Conservation (phyloP, 2,888 invertebrate genomes). For the Drosophila monieri region DNA sequence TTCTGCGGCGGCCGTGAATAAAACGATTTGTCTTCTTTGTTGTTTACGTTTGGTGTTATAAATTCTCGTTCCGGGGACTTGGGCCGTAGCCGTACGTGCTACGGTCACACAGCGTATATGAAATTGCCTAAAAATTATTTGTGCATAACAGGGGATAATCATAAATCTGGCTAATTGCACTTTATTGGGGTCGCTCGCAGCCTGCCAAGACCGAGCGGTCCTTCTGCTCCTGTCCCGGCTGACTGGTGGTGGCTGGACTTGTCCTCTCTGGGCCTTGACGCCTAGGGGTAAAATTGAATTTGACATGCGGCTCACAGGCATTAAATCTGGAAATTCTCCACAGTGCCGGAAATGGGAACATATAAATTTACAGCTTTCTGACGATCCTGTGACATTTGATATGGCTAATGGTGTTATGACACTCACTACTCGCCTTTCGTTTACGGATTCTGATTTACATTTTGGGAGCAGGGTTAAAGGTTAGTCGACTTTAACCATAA, state of each 20-base stretch:
- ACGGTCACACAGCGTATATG: slow-evolving; percentile 42
- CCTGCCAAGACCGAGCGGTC: slow-evolving; percentile 25
- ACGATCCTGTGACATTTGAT: slow-evolving; percentile 58
- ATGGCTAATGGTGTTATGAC: slow-evolving; percentile 60
- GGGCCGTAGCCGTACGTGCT: slow-evolving; percentile 45
- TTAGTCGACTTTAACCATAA: not conserved
- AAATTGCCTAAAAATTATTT: slow-evolving; percentile 82
- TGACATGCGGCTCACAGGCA: slow-evolving; percentile 76
- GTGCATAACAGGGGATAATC: slow-evolving; percentile 82
- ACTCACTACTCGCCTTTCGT: slow-evolving; percentile 24
- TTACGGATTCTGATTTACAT: not conserved
- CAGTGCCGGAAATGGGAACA: slow-evolving; percentile 52
- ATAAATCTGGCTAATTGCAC: slow-evolving; percentile 83
- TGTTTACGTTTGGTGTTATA: slow-evolving; percentile 77
- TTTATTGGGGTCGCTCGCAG: slow-evolving; percentile 67
- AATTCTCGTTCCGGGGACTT: slow-evolving; percentile 62
- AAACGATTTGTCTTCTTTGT: slow-evolving; percentile 80
- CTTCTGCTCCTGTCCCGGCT: slow-evolving; percentile 16
- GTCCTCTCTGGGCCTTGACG: slow-evolving; percentile 40
- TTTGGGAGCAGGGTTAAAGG: slow-evolving; percentile 1
- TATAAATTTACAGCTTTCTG: slow-evolving; percentile 70
- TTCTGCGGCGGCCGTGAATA: slow-evolving; percentile 76
- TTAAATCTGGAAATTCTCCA: slow-evolving; percentile 67
- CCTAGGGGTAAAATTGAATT: slow-evolving; percentile 73
- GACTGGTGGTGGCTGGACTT: slow-evolving; percentile 36